Conservation (phyloP, 2,888 invertebrate species). For the Acronicta aceris region DNA sequence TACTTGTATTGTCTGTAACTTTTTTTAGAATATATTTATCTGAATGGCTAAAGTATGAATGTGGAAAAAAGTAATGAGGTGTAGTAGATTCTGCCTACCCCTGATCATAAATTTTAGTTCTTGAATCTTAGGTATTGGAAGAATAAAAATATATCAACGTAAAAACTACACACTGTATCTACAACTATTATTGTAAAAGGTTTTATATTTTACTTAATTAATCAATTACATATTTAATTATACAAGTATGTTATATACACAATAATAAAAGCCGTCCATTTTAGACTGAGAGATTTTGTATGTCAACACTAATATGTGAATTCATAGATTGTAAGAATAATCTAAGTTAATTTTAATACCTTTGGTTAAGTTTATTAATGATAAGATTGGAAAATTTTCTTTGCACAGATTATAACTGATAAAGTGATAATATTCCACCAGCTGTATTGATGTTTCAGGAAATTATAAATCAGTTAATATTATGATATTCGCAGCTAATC, state of each 20-base stretch:
- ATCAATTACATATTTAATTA: constrained; percentile 9
- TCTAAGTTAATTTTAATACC: constrained; percentile 10
- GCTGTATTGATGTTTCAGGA: neutral
- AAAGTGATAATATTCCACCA: neutral
- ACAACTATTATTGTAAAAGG: neutral
- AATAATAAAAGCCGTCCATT: constrained; percentile 58
- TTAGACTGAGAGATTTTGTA: constrained; percentile 54
- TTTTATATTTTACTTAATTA: constrained; percentile 14
- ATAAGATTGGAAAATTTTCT: neutral
- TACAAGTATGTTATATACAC: constrained; percentile 3
- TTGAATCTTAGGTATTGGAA: too few relatives aligned
- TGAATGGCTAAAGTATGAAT: too few relatives aligned
- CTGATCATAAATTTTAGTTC: too few relatives aligned
- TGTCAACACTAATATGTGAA: constrained; percentile 11
- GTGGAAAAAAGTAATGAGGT: too few relatives aligned
- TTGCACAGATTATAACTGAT: neutral
- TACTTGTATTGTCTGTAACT: too few relatives aligned
- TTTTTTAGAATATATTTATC: too few relatives aligned
- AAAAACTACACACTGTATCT: neutral
- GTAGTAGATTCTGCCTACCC: too few relatives aligned
- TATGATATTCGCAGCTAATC: too few relatives aligned
- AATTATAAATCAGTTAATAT: too few relatives aligned
- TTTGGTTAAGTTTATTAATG: constrained; percentile 5
- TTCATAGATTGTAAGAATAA: constrained; percentile 8
- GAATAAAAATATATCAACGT: too few relatives aligned